Conservation (phyloP, 2,888 invertebrate genomes). For the Ametastegia equiseti region DNA sequence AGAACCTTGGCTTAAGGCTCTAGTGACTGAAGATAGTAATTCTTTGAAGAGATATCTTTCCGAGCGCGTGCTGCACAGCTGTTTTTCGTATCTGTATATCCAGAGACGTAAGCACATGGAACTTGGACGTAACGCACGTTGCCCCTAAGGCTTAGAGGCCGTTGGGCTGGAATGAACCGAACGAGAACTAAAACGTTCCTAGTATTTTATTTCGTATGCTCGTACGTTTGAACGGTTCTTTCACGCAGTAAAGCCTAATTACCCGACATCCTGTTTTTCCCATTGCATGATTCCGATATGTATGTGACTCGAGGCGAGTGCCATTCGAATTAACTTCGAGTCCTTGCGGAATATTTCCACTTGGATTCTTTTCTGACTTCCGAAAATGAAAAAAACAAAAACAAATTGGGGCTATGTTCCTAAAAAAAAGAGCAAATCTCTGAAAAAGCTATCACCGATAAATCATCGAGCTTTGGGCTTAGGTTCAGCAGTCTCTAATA, state of each 20-base stretch:
- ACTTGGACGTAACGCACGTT: not conserved
- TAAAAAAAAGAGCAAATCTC: not conserved
- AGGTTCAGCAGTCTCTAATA: not conserved
- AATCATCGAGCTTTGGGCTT: not conserved
- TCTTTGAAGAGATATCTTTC: not conserved
- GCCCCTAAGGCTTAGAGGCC: not conserved
- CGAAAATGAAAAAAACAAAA: not conserved
- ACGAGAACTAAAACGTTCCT: not conserved
- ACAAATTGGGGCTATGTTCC: no score
- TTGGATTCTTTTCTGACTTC: not conserved
- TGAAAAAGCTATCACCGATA: not conserved
- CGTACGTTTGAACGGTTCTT: slow-evolving; percentile 1
- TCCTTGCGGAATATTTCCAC: not conserved
- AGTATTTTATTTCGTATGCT: not conserved
- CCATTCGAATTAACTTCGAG: not conserved
- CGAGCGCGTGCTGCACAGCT: not conserved
- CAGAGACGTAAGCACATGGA: not conserved
- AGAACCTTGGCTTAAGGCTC: no score
- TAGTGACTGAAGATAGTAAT: no score
- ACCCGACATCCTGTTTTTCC: slow-evolving; percentile 68
- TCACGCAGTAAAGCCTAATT: slow-evolving; percentile 61
- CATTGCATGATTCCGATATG: slow-evolving; percentile 33
- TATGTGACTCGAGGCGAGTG: not conserved
- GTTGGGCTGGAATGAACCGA: not conserved
- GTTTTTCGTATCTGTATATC: not conserved